These are phyloP conservation scores for Uropsilus gracilis DNA, from an alignment of 2,113 vertebrate genomes.

Conservation along the genomic window DNA sequence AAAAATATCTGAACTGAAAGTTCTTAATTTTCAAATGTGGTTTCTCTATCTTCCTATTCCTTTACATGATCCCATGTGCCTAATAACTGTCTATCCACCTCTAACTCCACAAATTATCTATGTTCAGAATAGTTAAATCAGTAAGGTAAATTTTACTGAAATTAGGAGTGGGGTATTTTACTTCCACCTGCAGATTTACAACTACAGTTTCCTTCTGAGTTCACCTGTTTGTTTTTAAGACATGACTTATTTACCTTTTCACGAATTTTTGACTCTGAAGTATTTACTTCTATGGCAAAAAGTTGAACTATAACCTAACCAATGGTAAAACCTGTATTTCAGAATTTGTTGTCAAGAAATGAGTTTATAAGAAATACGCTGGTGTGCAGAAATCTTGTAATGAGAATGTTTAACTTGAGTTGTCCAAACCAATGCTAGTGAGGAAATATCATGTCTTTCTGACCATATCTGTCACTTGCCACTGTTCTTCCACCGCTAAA, in stretches of 20 bases:
- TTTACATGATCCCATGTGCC: background rate
- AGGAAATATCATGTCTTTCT: background rate
- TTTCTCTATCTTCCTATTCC: background rate
- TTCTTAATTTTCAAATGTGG: constrained; percentile 14
- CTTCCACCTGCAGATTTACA: background rate
- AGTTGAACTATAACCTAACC: background rate
- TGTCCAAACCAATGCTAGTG: background rate
- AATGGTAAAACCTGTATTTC: background rate
- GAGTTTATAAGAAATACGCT: background rate
- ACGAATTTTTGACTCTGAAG: background rate
- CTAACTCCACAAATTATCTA: background rate
- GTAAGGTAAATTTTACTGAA: background rate
- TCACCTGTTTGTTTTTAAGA: background rate
- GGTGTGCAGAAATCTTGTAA: background rate
- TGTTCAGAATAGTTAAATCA: background rate
- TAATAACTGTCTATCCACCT: background rate
- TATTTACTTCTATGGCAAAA: background rate
- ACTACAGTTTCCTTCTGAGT: background rate
- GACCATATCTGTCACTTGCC: background rate
- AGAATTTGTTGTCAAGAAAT: background rate
- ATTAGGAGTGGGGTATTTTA: background rate
- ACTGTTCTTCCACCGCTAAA: background rate
- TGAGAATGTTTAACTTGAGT: background rate
- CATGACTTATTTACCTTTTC: background rate
- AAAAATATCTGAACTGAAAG: background rate